Conservation (phyloP, 2,888 invertebrate genomes). For the Caenorhabditis sinica region DNA sequence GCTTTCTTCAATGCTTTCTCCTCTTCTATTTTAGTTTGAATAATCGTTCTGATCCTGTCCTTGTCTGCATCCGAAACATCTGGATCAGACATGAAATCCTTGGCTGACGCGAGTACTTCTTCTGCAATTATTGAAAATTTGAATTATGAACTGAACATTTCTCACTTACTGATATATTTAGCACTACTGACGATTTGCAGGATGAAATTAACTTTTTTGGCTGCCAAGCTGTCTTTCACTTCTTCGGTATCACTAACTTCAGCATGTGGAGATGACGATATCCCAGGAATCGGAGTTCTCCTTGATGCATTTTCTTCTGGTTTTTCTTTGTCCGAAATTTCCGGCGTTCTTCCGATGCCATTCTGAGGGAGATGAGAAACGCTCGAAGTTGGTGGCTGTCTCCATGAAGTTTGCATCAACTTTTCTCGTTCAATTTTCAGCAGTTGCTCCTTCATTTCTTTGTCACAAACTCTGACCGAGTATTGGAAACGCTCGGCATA, state of each 20-base stretch:
- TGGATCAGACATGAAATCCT: constrained; percentile 55
- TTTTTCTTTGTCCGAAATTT: background rate
- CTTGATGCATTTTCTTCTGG: background rate
- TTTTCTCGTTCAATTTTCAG: constrained; percentile 45
- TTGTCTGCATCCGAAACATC: constrained; percentile 49
- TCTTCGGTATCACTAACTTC: background rate
- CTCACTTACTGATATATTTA: constrained; percentile 30
- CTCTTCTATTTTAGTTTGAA: constrained; percentile 40
- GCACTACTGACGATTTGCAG: constrained; percentile 28
- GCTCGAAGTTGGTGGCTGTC: background rate
- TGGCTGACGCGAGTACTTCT: constrained; percentile 49
- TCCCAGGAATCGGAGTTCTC: background rate
- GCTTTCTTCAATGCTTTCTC: constrained; percentile 43
- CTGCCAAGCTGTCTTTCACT: background rate
- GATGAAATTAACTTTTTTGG: constrained; percentile 26
- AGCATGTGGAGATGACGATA: background rate
- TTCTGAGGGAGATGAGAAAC: background rate
- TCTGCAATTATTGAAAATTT: constrained; percentile 22
- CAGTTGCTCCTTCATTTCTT: constrained; percentile 50
- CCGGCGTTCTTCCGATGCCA: background rate
- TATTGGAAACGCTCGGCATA: constrained; percentile 48
- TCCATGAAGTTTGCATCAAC: constrained; percentile 49
- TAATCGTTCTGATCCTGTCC: constrained; percentile 19
- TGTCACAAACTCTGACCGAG: constrained; percentile 49
- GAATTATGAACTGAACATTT: background rate